Percentiles rank a stretch among this genome's conserved stretches.
These are phyloP conservation scores for Erythrocercus mccallii DNA, from an alignment of 2,113 vertebrate genomes.

Conservation along the genomic window DNA sequence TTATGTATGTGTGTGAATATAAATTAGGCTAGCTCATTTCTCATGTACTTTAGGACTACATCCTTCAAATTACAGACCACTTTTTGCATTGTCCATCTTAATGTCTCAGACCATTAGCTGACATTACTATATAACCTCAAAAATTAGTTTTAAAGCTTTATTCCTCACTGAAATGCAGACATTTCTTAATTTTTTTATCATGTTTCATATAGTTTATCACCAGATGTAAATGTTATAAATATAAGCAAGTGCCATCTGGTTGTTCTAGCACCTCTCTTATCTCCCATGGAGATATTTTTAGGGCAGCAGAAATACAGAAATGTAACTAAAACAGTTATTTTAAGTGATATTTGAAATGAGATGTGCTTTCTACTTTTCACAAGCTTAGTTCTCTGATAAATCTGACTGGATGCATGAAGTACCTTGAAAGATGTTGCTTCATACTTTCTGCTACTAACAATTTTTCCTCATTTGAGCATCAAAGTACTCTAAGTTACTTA, in stretches of 20 bases:
- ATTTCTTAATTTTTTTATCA: background rate
- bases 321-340: background rate
- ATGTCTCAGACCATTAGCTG: background rate
- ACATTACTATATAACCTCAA: background rate
- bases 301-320: constrained; percentile 1
- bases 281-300: constrained; percentile 42
- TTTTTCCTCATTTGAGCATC: background rate
- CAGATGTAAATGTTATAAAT: constrained; percentile 1
- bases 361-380: background rate
- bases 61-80: background rate
- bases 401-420: background rate
- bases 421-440: background rate
- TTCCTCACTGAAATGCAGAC: background rate
- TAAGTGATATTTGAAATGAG: background rate
- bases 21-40: background rate
- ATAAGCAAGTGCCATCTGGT: constrained; percentile 41
- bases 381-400: background rate
- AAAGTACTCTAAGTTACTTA: background rate
- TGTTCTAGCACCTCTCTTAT: constrained; percentile 46
- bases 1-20: background rate
- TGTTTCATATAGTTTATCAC: constrained; percentile 13
- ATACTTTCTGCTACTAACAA: background rate
- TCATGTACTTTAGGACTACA: background rate
- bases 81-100: background rate
- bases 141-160: background rate